Evolutionary conservation across 2,888 invertebrate genomes (phyloP), one percentile per base, ranked within the genome.

Genomic region (Carpatolechia fugitivella): DNA sequence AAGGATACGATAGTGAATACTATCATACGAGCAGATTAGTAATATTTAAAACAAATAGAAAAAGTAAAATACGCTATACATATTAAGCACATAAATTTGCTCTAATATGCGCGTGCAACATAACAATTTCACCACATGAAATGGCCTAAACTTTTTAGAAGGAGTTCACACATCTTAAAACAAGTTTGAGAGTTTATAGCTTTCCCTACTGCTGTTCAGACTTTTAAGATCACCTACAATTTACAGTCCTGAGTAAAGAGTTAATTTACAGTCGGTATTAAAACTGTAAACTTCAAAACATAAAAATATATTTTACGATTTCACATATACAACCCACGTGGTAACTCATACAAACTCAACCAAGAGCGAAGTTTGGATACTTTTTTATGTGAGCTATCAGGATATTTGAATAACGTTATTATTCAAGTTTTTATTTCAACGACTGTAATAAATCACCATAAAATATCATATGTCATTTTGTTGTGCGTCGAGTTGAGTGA

Each of bases 371-470:
- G 7, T 35, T 36, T 44, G 20, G n/a, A 13, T 0, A 24, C 1
- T 13, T 13, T n/a, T 44, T 29, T 44, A 20, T 44, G 8, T 44
- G 10, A 44, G n/a, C 13, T 16, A n/a, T 13, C 38, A 16, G 16
- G 8, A 38, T 38, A 16, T 38, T 38, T 13, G 11, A 44, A 44
- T 44, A 24, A 24, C 44, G 29, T 44, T 29, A 11, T 29, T 24
- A 29, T 29, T 29, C 24, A 44, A 44, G 44, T 44, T 44, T 44
- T 44, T 44, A 44, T 44, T 44, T 44, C 44, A 44, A 29, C 44
- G 20, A 8, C 24, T 38, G 61, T 68, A 59, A 75, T 75, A 68
- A 72, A 75, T 75, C 72, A 69, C 72, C 69, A 73, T 75, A 65
- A 70, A 72, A 69, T 67, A 68, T 68, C 66, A 68, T 68, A 69